These are phyloP conservation scores for Panorpa germanica DNA, from an alignment of 2,888 invertebrate species.

Conservation along the genomic window DNA sequence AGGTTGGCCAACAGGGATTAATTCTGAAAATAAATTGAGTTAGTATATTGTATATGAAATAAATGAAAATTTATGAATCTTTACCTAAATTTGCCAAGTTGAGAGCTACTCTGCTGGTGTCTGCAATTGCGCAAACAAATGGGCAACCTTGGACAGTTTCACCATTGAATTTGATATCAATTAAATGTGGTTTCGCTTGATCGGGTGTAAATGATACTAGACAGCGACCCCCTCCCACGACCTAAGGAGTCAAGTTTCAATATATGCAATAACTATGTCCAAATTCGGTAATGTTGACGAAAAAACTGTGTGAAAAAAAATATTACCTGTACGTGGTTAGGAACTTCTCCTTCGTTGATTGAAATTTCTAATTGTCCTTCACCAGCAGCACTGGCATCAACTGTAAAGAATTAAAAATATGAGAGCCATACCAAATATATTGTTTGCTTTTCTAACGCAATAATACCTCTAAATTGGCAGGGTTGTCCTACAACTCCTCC, in stretches of 20 bases:
- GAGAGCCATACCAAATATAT: no score
- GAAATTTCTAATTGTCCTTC: slow-evolving; percentile 99
- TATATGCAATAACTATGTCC: slow-evolving; percentile 11
- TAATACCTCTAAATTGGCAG: slow-evolving; percentile 83
- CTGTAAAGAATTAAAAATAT: slow-evolving; percentile 31
- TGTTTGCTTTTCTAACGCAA: no score
- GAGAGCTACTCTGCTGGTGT: slow-evolving; percentile 55
- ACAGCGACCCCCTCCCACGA: slow-evolving; percentile 87
- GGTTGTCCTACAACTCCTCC: slow-evolving; percentile 90
- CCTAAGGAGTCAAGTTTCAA: slow-evolving; percentile 25
- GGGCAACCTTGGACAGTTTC: slow-evolving; percentile 85
- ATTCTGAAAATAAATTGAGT: slow-evolving; percentile 27
- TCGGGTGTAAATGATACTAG: slow-evolving; percentile 90
- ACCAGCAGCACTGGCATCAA: slow-evolving; percentile 95
- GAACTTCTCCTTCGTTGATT: slow-evolving; percentile 97
- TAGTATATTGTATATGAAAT: not conserved
- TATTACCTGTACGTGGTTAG: slow-evolving; percentile 75
- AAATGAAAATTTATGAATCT: slow-evolving; percentile 1
- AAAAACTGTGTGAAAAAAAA: not conserved
- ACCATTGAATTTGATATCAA: slow-evolving; percentile 91
- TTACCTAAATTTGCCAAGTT: slow-evolving; percentile 41
- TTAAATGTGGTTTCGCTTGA: slow-evolving; percentile 73
- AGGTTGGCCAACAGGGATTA: slow-evolving; percentile 68
- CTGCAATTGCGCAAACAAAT: slow-evolving; percentile 69
- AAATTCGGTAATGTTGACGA: slow-evolving; percentile 7